Conservation (phyloP, 2,888 invertebrate species). For the Sarcophaga subvicina region DNA sequence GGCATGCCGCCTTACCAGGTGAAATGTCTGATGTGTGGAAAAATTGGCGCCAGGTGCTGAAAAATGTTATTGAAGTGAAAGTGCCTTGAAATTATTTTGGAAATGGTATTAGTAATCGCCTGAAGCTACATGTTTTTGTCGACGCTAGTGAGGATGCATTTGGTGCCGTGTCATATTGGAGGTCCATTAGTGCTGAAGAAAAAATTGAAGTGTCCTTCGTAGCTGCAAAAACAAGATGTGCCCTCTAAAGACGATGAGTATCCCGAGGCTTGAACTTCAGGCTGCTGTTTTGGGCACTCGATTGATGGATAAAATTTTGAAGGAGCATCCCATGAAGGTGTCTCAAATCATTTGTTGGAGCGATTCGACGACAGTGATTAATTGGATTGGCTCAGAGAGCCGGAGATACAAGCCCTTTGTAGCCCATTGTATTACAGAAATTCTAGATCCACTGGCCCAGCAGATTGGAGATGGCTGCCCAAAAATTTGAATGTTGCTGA, state of each 20-base stretch:
- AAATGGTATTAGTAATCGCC: conserved; percentile 7
- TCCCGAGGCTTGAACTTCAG: conserved; percentile 56
- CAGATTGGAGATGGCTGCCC: conserved; percentile 72
- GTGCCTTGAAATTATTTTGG: conserved; percentile 37
- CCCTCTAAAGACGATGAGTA: conserved; percentile 57
- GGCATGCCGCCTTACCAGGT: not conserved
- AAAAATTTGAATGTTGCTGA: conserved; percentile 55
- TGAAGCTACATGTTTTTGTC: conserved; percentile 64
- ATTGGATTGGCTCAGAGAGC: conserved; percentile 45
- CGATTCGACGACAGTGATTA: conserved; percentile 48
- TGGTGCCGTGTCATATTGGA: conserved; percentile 67
- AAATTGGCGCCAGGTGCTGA: conserved; percentile 1
- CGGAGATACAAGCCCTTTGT: conserved; percentile 54
- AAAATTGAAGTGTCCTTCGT: conserved; percentile 51
- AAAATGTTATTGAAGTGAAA: not conserved
- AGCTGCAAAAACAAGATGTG: conserved; percentile 61
- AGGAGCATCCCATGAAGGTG: conserved; percentile 27
- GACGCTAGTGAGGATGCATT: conserved; percentile 69
- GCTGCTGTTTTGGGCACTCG: conserved; percentile 10
- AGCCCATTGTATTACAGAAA: conserved; percentile 66
- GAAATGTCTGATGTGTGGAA: conserved; percentile 1
- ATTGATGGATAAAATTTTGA: conserved; percentile 37
- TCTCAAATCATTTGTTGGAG: conserved; percentile 41
- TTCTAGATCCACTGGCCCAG: conserved; percentile 59
- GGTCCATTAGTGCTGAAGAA: conserved; percentile 28